Conservation (phyloP, 2,113 vertebrate genomes). For the Fulmarus glacialis region DNA sequence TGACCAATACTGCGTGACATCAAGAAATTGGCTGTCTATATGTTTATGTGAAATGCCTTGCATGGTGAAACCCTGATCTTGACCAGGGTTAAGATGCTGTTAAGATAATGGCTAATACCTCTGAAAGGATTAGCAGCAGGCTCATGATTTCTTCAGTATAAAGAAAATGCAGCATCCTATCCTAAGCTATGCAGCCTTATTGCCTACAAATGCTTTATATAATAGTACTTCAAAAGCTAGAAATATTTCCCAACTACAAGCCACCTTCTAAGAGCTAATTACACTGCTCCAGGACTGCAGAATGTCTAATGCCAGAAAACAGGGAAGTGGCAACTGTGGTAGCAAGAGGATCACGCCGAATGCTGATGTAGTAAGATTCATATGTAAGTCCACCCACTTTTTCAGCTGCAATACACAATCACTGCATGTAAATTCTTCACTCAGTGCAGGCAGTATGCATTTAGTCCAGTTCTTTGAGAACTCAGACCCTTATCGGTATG, state of each 20-base stretch:
- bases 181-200: background rate
- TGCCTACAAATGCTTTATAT: background rate
- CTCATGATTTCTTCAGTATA: background rate
- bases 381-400: background rate
- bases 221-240: background rate
- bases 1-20: background rate
- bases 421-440: slow-evolving; percentile 25
- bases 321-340: background rate
- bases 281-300: background rate
- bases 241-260: background rate
- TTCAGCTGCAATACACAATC: background rate
- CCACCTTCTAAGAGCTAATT: background rate
- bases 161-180: background rate
- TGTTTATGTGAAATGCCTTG: background rate
- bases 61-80: background rate
- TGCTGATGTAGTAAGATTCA: background rate
- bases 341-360: background rate
- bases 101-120: background rate
- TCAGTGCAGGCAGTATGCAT: background rate
- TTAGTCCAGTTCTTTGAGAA: slow-evolving; percentile 43
- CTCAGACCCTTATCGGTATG: slow-evolving; percentile 65
- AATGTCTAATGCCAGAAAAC: background rate
- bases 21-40: background rate
- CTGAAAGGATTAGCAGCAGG: background rate
- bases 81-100: background rate